These are phyloP conservation scores for Panurus biarmicus DNA, from an alignment of 2,113 vertebrate genomes.

Conservation along the genomic window DNA sequence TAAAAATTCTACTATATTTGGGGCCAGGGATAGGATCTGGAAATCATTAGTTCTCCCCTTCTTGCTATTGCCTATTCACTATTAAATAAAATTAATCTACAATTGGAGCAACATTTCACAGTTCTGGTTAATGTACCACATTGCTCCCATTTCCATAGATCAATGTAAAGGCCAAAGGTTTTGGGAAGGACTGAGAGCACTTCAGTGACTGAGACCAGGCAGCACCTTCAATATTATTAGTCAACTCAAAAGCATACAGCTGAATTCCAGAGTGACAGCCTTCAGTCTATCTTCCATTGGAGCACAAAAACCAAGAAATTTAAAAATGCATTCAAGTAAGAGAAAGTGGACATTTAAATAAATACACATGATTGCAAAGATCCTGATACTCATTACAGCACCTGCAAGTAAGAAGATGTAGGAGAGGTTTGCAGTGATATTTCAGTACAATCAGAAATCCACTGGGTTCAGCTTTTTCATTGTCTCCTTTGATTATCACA, in stretches of 20 bases:
- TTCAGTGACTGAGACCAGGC: background rate
- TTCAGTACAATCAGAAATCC: constrained; percentile 7
- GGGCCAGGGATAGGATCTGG: background rate
- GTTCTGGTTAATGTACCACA: background rate
- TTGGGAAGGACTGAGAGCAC: background rate
- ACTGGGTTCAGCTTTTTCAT: background rate
- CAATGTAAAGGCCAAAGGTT: background rate
- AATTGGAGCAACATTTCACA: background rate
- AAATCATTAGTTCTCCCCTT: background rate
- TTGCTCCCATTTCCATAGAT: background rate
- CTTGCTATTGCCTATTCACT: background rate
- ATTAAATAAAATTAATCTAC: background rate
- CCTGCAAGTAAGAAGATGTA: background rate
- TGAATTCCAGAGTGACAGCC: background rate
- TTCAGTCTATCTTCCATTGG: background rate
- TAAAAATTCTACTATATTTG: background rate
- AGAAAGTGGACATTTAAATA: background rate
- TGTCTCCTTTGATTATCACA: background rate
- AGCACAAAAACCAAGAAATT: background rate
- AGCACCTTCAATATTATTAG: background rate
- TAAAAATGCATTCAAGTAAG: background rate
- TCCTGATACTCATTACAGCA: background rate
- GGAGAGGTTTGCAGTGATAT: background rate
- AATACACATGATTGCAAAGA: background rate
- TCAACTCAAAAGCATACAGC: background rate